Percentiles rank a stretch among this genome's conserved stretches.
phyloP scores from a whole-genome alignment of 2,113 vertebrate species.

The Ctenomys sociabilis region DNA sequence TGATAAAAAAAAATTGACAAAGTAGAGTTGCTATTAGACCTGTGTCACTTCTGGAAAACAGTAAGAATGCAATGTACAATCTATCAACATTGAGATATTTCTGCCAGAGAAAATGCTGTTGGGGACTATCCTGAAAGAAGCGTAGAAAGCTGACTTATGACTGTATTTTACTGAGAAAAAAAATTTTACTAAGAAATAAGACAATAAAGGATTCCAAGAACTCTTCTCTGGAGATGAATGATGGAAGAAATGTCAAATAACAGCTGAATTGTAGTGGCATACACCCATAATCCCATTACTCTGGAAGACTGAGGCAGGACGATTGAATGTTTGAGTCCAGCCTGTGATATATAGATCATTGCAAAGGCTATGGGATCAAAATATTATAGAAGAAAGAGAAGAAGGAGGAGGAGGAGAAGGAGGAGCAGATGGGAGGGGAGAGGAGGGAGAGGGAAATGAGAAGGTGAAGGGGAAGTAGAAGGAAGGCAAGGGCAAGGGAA shows the following conservation, averaged over 20 bases:
- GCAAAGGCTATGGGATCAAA: neutral
- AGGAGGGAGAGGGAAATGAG: too few species aligned
- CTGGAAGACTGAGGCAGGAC: neutral
- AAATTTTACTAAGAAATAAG: neutral
- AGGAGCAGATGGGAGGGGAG: neutral
- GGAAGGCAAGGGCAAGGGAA: rapidly evolving
- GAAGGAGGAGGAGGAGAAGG: too few species aligned
- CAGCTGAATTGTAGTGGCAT: neutral
- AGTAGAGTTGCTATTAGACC: neutral
- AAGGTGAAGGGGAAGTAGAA: neutral
- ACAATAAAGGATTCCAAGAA: neutral
- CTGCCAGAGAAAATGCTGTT: conserved; percentile 6
- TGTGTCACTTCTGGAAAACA: conserved; percentile 27
- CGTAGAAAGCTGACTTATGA: neutral
- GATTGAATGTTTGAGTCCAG: neutral
- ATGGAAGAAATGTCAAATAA: neutral
- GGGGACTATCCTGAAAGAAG: neutral
- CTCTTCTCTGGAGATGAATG: neutral
- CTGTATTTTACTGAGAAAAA: neutral
- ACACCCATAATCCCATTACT: neutral
- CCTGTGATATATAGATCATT: neutral
- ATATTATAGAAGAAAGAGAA: neutral
- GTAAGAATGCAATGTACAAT: neutral
- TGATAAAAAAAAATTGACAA: neutral
- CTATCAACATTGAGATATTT: conserved; percentile 7